Percentiles rank a stretch among this genome's conserved stretches.
phyloP scores from a whole-genome alignment of 2,797 vertebrate species.

The Nannoperca obscura region DNA sequence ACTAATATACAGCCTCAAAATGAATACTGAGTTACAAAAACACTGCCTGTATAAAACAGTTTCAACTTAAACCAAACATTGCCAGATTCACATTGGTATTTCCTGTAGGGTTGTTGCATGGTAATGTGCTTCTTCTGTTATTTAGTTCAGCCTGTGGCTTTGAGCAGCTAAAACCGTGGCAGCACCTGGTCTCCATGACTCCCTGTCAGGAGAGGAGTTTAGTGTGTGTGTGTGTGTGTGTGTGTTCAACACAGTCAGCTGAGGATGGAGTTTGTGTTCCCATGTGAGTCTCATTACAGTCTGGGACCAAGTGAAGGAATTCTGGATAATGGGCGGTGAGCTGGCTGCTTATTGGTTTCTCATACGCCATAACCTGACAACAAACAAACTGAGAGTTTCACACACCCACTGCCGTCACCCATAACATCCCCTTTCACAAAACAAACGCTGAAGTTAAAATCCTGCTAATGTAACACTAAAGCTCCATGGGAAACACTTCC shows the following conservation, averaged over 20 bases:
- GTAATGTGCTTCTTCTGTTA: not conserved
- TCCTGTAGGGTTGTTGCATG: not conserved
- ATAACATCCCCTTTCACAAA: slow-evolving; percentile 42
- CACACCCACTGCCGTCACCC: slow-evolving; percentile 21
- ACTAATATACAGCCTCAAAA: not conserved
- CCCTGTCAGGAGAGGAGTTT: slow-evolving; percentile 22
- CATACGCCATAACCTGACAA: slow-evolving; percentile 13
- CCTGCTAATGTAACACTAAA: slow-evolving; percentile 3
- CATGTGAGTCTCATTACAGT: slow-evolving; percentile 84
- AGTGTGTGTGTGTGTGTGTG: slow-evolving; percentile 50
- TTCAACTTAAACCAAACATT: not conserved
- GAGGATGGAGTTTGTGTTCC: slow-evolving; percentile 62
- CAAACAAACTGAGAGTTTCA: slow-evolving; percentile 28
- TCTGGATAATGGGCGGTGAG: slow-evolving; percentile 70
- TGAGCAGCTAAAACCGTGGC: not conserved
- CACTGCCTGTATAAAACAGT: not conserved
- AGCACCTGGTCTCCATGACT: slow-evolving; percentile 1
- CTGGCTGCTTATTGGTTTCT: slow-evolving; percentile 49
- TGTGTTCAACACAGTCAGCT: slow-evolving; percentile 73
- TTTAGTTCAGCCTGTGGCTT: not conserved
- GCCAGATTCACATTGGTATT: not conserved
- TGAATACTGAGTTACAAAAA: not conserved
- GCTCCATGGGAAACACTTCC: not conserved
- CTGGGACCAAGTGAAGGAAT: slow-evolving; percentile 73
- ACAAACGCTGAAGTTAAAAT: slow-evolving; percentile 14